Evolutionary conservation across 2,113 vertebrate species (phyloP), one percentile per base, ranked within the genome.

Genomic region (Gnathonemus echidnorhynchus): DNA sequence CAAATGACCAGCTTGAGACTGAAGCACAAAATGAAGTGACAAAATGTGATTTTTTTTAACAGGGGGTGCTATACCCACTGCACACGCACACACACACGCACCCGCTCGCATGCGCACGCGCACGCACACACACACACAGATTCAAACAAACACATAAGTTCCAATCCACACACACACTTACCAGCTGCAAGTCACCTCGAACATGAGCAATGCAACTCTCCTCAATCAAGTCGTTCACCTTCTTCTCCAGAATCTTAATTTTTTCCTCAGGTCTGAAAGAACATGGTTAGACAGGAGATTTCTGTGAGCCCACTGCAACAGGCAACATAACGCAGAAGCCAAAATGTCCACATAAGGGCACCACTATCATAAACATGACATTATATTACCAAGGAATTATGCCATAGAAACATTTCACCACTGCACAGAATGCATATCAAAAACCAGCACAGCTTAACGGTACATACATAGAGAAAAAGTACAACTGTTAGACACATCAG

Each of bases 131-230:
- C 49, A 52, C 50, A 52, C 50, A 52, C 15, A 35, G 35, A 21
- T 24, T 15, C 24, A 83, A 45, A 42, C 35, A 87, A 42, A 88
- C 19, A 84, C 15, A 56, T n/a, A 0, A 66, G 58, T 66, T 66
- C 24, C 58, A 66, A 66, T 66, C n/a, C 13, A 88, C 27, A 5
- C 10, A 35, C 52, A 17, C 50, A 56, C 45, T 93, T 93, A 99
- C 98, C 97, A 97, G 93, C 91, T 98, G 98, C 90, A 97, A 93
- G 92, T 97, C 96, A 91, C 97, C 98, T 88, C 89, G 94, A 92
- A 97, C 97, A 90, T 97, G 97, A 10, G 98, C 98, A 93, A 98
- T 93, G 93, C 97, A 99, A 94, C 98, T 99, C 95, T 99, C 98
- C 94, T 99, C 97, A 89, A 99, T 97, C 92, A 99, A 93, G 77